Evolutionary conservation across 2,113 vertebrate genomes (phyloP), one percentile per base, ranked within the genome.

Genomic region (Uropsilus gracilis): DNA sequence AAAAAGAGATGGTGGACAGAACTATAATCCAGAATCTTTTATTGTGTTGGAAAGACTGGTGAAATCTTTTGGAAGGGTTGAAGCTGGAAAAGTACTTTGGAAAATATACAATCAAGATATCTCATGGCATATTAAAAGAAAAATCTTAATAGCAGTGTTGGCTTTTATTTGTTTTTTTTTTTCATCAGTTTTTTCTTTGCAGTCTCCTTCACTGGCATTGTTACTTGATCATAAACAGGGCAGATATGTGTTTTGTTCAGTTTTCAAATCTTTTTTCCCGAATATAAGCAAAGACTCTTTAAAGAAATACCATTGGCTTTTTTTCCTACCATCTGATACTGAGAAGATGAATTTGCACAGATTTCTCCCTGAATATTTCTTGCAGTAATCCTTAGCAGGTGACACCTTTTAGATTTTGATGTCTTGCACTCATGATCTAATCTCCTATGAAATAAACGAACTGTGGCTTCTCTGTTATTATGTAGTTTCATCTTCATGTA

Each of bases 91-190:
- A 95, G 88, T 92, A 96, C 90, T 96, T 96, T 90, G 95, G 92
- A 94, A 97, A 97, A 80, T 95, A 98, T 91, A 85, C 93, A 97
- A 53, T 97, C 87, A 97, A 86, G 94, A 93, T 97, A 97, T 85
- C 95, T 92, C 71, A 84, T 94, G 57, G n/a, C 90, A 94, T 98
- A 78, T 97, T 97, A 96, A 98, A 98, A 97, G 96, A 97, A 97
- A 97, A 80, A 80, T 97, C 95, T 95, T 94, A 92, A 32, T 98
- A 97, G 72, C 55, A 96, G 78, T 97, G 93, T 96, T 97, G 96
- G 61, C 86, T 96, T 97, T 95, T 87, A 85, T 96, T 96, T 97
- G 93, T 76, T 6, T 66, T 68, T 90, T 96, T 92, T 95, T 94
- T 94, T 90, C 68, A 95, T 91, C 59, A 68, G 63, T 84, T 94